Evolutionary conservation across 2,797 vertebrate species (phyloP).

Genomic region (Octomys mimax): DNA sequence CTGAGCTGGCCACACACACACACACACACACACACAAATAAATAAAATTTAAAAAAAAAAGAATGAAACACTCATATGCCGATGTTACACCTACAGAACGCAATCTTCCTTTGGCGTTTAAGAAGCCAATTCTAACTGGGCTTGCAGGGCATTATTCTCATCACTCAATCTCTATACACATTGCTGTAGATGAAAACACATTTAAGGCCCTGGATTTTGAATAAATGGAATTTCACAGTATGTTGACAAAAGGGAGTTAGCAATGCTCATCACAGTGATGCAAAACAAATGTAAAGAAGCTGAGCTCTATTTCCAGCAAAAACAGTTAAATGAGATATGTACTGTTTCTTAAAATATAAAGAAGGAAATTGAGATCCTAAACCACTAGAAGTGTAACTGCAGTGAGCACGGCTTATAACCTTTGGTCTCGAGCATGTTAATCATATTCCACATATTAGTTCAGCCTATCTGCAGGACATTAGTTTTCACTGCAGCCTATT

Average conservation of each 20-base stretch:
- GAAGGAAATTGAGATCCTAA: slow-evolving; percentile 18
- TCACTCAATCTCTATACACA: slow-evolving; percentile 23
- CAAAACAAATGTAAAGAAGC: slow-evolving; percentile 64
- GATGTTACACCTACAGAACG: not conserved
- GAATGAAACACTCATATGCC: not conserved
- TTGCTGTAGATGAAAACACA: slow-evolving; percentile 50
- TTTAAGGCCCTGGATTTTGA: slow-evolving; percentile 56
- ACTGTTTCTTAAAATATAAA: slow-evolving; percentile 19
- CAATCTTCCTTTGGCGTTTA: slow-evolving; percentile 35
- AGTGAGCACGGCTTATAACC: not conserved
- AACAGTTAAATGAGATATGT: slow-evolving; percentile 44
- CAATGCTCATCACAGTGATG: not conserved
- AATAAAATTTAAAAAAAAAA: too few relatives aligned
- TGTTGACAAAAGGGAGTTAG: slow-evolving; percentile 55
- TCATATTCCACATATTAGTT: not conserved
- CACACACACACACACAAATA: too few relatives aligned
- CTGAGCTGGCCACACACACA: too few relatives aligned
- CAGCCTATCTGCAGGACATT: not conserved
- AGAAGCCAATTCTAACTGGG: slow-evolving; percentile 9
- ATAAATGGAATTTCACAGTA: slow-evolving; percentile 55
- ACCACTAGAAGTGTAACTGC: slow-evolving; percentile 32
- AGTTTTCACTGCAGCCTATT: not conserved
- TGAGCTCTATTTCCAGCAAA: slow-evolving; percentile 1
- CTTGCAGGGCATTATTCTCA: slow-evolving; percentile 23
- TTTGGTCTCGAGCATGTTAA: slow-evolving; percentile 19